phyloP scores from a whole-genome alignment of 2,888 invertebrate genomes.

The Habroteleia sp. region DNA sequence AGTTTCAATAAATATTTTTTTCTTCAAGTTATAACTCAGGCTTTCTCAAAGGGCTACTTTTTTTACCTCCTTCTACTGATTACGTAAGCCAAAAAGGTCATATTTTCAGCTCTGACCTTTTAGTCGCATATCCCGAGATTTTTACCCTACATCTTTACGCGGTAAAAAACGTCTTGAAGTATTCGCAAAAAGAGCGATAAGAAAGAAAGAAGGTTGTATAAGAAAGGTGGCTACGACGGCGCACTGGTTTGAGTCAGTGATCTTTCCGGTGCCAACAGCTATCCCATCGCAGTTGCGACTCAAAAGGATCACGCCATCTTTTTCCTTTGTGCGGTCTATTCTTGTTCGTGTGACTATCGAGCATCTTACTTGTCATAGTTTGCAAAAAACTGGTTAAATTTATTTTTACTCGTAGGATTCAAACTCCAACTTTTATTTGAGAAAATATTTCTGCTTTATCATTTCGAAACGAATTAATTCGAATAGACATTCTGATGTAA shows the following conservation, averaged over 20 bases:
- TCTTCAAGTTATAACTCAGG: neutral
- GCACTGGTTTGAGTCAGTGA: conserved; percentile 41
- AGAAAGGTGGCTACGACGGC: conserved; percentile 26
- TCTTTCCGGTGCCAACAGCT: conserved; percentile 48
- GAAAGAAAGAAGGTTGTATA: conserved; percentile 24
- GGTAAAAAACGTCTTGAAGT: conserved; percentile 31
- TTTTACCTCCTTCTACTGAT: conserved; percentile 3
- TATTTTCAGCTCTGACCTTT: conserved; percentile 29
- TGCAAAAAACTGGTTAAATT: conserved; percentile 9
- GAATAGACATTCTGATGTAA: too few species aligned
- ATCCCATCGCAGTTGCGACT: conserved; percentile 16
- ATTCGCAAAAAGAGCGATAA: conserved; percentile 45
- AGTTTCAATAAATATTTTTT: neutral
- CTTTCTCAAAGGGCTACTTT: conserved; percentile 11
- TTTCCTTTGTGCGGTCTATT: conserved; percentile 25
- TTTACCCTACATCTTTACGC: conserved; percentile 26
- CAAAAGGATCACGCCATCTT: conserved; percentile 36
- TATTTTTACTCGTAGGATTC: too few species aligned
- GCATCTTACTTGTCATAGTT: conserved; percentile 21
- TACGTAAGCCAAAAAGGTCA: conserved; percentile 18
- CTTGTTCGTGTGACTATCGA: conserved; percentile 26
- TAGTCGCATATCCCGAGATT: conserved; percentile 19
- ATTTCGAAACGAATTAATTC: too few species aligned
- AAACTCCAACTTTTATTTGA: too few species aligned
- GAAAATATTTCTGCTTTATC: too few species aligned